Base-by-base conservation (phyloP, 2,797 vertebrate genomes). In the Brachyalestes nurse region DNA sequence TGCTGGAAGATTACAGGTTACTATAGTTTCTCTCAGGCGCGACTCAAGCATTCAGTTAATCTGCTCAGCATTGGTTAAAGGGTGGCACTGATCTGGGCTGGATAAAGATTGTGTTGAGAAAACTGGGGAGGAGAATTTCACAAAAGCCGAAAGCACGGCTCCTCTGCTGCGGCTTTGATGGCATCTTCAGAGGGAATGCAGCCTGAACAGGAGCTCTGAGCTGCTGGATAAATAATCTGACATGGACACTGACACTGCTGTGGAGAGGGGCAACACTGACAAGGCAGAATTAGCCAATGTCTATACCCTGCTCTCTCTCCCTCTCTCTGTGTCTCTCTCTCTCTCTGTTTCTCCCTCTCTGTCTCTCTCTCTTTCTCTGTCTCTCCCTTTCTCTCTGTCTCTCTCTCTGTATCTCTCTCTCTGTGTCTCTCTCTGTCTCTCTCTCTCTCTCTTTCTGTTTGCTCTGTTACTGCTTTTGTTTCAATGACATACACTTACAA, bases 21-120 rank as follows among this genome's bases (percentile, higher is more conserved):
- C 94, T 94, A 96, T 95, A 95, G 95, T 96, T 95, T 94, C 94
- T 90, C 93, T 95, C 94, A 95, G 93, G 94, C 94, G 93, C 91
- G 93, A 93, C 93, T 92, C 92, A 91, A 94, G 92, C 93, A 92
- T 89, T 86, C 92, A 90, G 88, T 92, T 95, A 95, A 96, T 94
- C 95, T 94, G 91, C 93, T 93, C 93, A 95, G 93, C 94, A 95
- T 94, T 94, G 93, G 94, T 95, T 94, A 93, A 95, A 95, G 94
- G 92, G 94, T 95, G 93, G 94, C 92, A 92, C 93, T 93, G 90
- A 93, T 95, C 90, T 92, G 88, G 91, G 90, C 90, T 86, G 87
- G 83, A 82, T 84, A 91, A 94, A 93, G 94, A 95, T 93, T 95
- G 94, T 95, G 94, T 95, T 94, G 93, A 93, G 93, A 94, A 86